These are phyloP conservation scores for Noctua janthina DNA, from an alignment of 2,888 invertebrate species.

Conservation along the genomic window DNA sequence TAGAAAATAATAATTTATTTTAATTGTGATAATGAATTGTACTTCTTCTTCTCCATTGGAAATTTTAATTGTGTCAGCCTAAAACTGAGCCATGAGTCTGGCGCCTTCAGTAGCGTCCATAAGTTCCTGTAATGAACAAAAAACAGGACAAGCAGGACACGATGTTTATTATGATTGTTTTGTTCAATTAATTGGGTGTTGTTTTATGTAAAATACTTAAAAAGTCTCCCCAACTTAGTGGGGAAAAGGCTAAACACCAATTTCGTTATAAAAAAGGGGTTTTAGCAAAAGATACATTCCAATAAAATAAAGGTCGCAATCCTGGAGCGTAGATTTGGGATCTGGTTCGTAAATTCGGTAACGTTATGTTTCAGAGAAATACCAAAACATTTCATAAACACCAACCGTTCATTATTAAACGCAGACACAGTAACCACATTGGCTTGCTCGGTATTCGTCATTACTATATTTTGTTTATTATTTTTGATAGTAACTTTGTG, in stretches of 20 bases:
- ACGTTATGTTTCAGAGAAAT: not conserved
- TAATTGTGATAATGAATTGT: not conserved
- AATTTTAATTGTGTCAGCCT: not conserved
- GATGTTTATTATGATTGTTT: not conserved
- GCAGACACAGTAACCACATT: not conserved
- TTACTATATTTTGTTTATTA: not conserved
- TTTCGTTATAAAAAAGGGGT: not conserved
- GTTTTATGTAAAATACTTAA: too few relatives aligned
- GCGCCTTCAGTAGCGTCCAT: not conserved
- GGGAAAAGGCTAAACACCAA: too few relatives aligned
- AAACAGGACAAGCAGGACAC: not conserved
- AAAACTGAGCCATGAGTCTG: not conserved
- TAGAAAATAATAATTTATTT: too few relatives aligned
- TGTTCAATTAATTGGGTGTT: too few relatives aligned
- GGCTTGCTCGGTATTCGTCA: not conserved
- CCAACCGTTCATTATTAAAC: not conserved
- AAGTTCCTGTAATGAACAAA: not conserved
- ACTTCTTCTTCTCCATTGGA: not conserved
- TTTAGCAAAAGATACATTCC: not conserved
- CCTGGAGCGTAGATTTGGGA: not conserved
- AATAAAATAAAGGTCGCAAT: not conserved
- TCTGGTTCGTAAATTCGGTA: not conserved
- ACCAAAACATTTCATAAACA: not conserved
- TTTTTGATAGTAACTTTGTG: not conserved
- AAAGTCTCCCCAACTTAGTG: too few relatives aligned